These are phyloP conservation scores for Leptothorax acervorum DNA, from an alignment of 2,888 invertebrate species.

Conservation along the genomic window DNA sequence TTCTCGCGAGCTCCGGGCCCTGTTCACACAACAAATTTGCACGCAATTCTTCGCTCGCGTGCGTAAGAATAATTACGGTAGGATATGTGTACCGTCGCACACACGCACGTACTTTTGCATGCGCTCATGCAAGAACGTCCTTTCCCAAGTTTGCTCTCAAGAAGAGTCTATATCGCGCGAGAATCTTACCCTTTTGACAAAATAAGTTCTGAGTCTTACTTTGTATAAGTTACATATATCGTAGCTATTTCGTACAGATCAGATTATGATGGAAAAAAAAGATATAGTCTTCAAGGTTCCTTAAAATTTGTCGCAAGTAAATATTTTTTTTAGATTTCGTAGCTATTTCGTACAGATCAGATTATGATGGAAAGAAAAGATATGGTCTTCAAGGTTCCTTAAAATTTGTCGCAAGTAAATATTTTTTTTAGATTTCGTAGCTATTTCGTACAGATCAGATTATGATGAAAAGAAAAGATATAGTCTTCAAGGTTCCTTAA, in stretches of 20 bases:
- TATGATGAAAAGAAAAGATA: not conserved
- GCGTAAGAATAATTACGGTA: slow-evolving; percentile 60
- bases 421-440: not conserved
- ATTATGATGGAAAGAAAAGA: not conserved
- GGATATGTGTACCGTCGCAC: slow-evolving; percentile 15
- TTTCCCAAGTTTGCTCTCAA: slow-evolving; percentile 10
- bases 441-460: not conserved
- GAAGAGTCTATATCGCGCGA: slow-evolving; percentile 7
- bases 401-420: not conserved
- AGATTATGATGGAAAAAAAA: not conserved
- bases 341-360: not conserved
- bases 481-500: not conserved
- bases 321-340: not conserved
- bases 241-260: not conserved
- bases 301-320: not conserved
- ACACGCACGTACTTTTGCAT: slow-evolving; percentile 36
- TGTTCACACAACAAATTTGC: slow-evolving; percentile 63
- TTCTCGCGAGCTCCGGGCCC: slow-evolving; percentile 33
- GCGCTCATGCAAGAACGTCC: not conserved
- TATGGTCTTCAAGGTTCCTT: not conserved
- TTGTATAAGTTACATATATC: not conserved
- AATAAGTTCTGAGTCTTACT: not conserved
- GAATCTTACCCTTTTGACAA: slow-evolving; percentile 28
- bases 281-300: not conserved
- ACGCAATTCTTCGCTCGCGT: slow-evolving; percentile 64